A percentile compares a stretch with the other conserved stretches of the same genome.
Conservation (phyloP, 1,140 invertebrate species). For the Eumaeus atala region DNA sequence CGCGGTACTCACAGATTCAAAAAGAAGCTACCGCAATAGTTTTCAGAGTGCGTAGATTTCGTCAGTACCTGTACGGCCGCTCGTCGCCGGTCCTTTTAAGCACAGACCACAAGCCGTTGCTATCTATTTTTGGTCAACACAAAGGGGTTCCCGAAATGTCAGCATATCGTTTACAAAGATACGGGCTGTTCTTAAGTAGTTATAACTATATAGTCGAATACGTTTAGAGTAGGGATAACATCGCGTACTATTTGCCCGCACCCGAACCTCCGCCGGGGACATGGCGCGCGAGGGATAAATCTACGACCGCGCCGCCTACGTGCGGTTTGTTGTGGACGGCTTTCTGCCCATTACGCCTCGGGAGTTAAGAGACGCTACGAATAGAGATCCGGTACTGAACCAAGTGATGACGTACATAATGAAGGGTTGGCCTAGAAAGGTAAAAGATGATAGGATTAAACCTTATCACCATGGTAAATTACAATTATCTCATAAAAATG, state of each 20-base stretch:
- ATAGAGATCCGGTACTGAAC: neutral
- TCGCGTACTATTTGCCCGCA: neutral
- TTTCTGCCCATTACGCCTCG: constrained; percentile 13
- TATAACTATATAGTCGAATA: constrained; percentile 27
- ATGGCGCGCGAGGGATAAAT: neutral
- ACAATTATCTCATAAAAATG: neutral
- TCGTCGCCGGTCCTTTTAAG: constrained; percentile 24
- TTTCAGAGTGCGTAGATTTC: constrained; percentile 15
- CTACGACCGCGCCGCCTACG: neutral
- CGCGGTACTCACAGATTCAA: neutral
- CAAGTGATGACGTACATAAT: neutral
- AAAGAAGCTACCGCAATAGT: constrained; percentile 17
- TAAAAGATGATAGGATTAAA: too few relatives aligned
- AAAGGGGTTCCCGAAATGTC: constrained; percentile 24
- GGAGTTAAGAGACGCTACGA: neutral
- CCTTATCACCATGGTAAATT: too few relatives aligned
- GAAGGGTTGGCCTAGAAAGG: neutral
- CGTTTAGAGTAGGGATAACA: constrained; percentile 18
- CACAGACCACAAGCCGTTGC: constrained; percentile 28
- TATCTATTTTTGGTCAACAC: constrained; percentile 21
- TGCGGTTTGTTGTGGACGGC: constrained; percentile 23
- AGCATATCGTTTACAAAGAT: constrained; percentile 23
- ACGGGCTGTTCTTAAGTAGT: constrained; percentile 22
- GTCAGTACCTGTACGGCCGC: constrained; percentile 31
- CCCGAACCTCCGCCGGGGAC: too few relatives aligned